Evolutionary conservation across 2,888 invertebrate species (phyloP).

Genomic region (Tinea semifulvella): DNA sequence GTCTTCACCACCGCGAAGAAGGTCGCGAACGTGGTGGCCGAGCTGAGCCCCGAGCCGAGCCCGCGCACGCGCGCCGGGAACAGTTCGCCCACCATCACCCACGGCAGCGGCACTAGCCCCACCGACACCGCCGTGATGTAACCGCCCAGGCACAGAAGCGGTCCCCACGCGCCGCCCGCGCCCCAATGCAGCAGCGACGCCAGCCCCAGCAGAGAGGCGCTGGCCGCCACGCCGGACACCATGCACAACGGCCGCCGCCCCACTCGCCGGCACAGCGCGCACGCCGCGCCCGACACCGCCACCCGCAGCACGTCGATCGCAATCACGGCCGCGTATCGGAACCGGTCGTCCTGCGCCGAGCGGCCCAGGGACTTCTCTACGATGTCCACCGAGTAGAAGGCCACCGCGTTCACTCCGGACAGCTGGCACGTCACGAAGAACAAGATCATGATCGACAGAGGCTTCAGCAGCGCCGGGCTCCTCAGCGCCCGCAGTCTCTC

Average conservation of each 20-base stretch:
- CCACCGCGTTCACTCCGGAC: constrained; percentile 75
- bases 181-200: constrained; percentile 51
- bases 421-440: constrained; percentile 76
- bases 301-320: constrained; percentile 71
- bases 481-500: constrained; percentile 42
- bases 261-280: constrained; percentile 68
- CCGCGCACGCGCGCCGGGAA: constrained; percentile 71
- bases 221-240: constrained; percentile 70
- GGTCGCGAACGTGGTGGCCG: constrained; percentile 70
- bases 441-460: constrained; percentile 68
- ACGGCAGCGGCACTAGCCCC: constrained; percentile 74
- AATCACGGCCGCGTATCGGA: constrained; percentile 73
- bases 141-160: constrained; percentile 58
- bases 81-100: constrained; percentile 79
- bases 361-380: constrained; percentile 55
- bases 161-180: constrained; percentile 42
- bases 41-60: constrained; percentile 72
- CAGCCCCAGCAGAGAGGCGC: constrained; percentile 65
- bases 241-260: constrained; percentile 72
- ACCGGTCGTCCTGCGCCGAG: constrained; percentile 63
- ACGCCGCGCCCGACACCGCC: constrained; percentile 69
- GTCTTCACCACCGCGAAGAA: constrained; percentile 75
- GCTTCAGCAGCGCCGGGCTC: constrained; percentile 64
- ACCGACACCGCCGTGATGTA: constrained; percentile 69
- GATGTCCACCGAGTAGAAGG: constrained; percentile 76